Base-by-base conservation (phyloP, 2,113 vertebrate species). In the Pseudonaja textilis region DNA sequence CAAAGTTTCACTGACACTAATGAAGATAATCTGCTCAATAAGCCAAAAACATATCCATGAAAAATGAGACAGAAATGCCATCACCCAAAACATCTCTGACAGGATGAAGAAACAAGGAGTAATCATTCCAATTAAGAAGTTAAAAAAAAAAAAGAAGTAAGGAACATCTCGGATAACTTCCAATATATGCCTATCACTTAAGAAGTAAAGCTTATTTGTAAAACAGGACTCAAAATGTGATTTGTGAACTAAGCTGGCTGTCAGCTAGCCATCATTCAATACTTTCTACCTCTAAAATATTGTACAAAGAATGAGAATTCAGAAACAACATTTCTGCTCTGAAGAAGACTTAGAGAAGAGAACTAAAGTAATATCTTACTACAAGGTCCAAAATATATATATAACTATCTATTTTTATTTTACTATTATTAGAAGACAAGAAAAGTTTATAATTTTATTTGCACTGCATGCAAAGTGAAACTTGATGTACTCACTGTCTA, bases 391-490 rank as follows among this genome's bases (percentile, higher is more conserved):
- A 74, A 74, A 74, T 74, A 74, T 3, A 34, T 14, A 18, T 34
- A 74, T 74, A 18, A 34, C 14, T 34, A 2, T 74, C 20, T 39
- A 74, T 23, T 12, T 25, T 57, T 25, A 42, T 89, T 89, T 14
- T 57, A 56, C 56, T 89, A 89, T 11, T 20, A 56, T 14, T 39
- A 88, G 20, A 29, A 56, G 3, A 42, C 23, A 42, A 23, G 22
- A 59, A 89, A 89, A 59, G 34, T 59, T 89, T 57, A 20, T 57
- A 96, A 97, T 96, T 96, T 91, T 97, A 95, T 96, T 94, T 96
- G 20, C 56, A 93, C 95, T 93, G 95, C 93, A 95, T 95, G 94
- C 95, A 97, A 94, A 96, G 96, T 95, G 95, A 50, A 96, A 97
- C 89, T 64, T 93, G 97, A 97, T 97, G 96, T 94, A 90, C 90